phyloP scores from a whole-genome alignment of 2,888 invertebrate genomes.

The Thymelicus sylvestris region DNA sequence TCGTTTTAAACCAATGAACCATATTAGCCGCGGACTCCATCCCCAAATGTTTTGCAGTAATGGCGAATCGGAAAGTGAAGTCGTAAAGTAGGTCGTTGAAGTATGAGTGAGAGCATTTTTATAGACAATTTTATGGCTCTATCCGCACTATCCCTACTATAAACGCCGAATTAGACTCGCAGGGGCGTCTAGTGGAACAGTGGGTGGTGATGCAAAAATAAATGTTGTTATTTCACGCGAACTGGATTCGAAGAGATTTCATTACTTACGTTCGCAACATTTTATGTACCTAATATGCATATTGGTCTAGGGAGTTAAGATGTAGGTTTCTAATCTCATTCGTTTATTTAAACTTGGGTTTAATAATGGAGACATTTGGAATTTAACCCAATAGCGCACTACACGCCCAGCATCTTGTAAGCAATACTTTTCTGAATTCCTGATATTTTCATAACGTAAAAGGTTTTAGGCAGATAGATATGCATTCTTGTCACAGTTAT shows the following conservation, averaged over 20 bases:
- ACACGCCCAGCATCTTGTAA: too few relatives aligned
- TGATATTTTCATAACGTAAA: background rate
- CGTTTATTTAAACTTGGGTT: too few relatives aligned
- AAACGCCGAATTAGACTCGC: constrained; percentile 70
- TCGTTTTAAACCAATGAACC: constrained; percentile 48
- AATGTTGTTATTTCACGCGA: constrained; percentile 62
- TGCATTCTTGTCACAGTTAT: background rate
- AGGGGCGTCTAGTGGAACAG: constrained; percentile 61
- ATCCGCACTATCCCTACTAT: constrained; percentile 72
- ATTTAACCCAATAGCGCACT: too few relatives aligned
- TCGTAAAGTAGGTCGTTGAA: constrained; percentile 63
- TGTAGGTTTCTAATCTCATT: too few relatives aligned
- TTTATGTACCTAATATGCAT: too few relatives aligned
- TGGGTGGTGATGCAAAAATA: constrained; percentile 66
- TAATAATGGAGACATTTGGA: too few relatives aligned
- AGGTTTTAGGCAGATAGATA: too few relatives aligned
- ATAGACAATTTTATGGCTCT: constrained; percentile 74
- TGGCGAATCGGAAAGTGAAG: constrained; percentile 63
- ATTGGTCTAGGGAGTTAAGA: too few relatives aligned
- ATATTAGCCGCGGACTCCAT: constrained; percentile 34
- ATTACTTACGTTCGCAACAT: background rate
- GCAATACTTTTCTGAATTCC: too few relatives aligned
- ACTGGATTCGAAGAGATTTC: constrained; percentile 34
- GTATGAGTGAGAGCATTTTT: constrained; percentile 69
- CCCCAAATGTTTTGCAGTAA: constrained; percentile 49